Conservation (phyloP, 2,797 vertebrate genomes). For the Sorex maritimensis region DNA sequence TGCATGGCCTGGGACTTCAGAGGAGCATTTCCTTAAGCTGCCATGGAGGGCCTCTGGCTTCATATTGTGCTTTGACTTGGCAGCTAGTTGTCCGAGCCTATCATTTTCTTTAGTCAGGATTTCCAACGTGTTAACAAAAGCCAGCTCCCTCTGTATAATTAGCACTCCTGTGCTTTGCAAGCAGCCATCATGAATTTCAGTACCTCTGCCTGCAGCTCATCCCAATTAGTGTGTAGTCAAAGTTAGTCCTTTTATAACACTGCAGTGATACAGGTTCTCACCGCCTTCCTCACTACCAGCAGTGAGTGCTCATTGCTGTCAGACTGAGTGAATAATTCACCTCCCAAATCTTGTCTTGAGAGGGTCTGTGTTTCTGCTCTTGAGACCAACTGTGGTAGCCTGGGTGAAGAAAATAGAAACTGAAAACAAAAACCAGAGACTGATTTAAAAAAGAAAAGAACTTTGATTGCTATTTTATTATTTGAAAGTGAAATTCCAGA, state of each 20-base stretch:
- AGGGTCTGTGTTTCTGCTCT: not conserved
- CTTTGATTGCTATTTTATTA: not conserved
- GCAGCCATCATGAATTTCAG: not conserved
- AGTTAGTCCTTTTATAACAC: not conserved
- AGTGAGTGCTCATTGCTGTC: not conserved
- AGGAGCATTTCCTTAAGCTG: not conserved
- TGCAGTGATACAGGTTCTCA: not conserved
- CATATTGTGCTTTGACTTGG: not conserved
- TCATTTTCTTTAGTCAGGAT: constrained; percentile 17
- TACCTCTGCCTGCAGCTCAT: not conserved
- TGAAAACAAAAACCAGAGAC: not conserved
- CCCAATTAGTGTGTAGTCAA: not conserved
- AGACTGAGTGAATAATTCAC: constrained; percentile 10
- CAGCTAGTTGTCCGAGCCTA: constrained; percentile 15
- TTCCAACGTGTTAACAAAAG: constrained; percentile 40
- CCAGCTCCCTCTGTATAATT: not conserved
- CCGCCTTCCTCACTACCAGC: not conserved
- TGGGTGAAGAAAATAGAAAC: not conserved
- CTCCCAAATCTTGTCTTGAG: not conserved
- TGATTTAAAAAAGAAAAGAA: not conserved
- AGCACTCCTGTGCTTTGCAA: not conserved
- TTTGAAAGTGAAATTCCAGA: not conserved
- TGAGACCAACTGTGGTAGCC: not conserved
- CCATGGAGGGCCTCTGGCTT: not conserved
- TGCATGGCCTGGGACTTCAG: not conserved